Evolutionary conservation across 2,888 invertebrate species (phyloP).

Genomic region (Yponomeuta plumbellus): DNA sequence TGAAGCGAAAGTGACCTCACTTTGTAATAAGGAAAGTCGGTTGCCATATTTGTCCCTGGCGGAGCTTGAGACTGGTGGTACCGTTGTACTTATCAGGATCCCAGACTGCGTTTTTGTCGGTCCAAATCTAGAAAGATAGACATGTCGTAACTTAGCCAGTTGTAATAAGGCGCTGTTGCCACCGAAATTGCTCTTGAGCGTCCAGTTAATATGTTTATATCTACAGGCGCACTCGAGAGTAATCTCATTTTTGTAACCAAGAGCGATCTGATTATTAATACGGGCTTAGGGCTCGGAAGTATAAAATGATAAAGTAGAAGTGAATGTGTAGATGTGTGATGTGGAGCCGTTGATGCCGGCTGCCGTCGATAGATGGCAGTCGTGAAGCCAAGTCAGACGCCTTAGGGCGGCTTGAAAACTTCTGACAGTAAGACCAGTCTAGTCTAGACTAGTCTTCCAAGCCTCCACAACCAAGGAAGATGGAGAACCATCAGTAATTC

Average conservation of each 20-base stretch:
- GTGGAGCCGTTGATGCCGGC: too few relatives aligned
- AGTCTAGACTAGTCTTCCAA: too few relatives aligned
- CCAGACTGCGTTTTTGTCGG: constrained; percentile 79
- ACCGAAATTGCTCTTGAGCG: neutral
- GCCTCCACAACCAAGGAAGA: too few relatives aligned
- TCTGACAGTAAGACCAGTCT: too few relatives aligned
- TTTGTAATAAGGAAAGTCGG: constrained; percentile 71
- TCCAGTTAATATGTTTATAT: too few relatives aligned
- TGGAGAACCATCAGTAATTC: neutral
- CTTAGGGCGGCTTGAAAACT: too few relatives aligned
- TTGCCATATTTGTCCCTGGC: constrained; percentile 77
- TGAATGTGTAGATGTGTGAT: too few relatives aligned
- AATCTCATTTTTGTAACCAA: too few relatives aligned
- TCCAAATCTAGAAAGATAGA: constrained; percentile 74
- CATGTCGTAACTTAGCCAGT: constrained; percentile 11
- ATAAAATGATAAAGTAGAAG: neutral
- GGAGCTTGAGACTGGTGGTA: constrained; percentile 60
- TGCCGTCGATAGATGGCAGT: too few relatives aligned
- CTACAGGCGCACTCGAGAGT: neutral
- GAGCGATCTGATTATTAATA: too few relatives aligned
- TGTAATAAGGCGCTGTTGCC: neutral
- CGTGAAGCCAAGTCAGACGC: too few relatives aligned
- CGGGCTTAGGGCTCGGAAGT: neutral
- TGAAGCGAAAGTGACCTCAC: constrained; percentile 41
- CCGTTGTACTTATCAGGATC: constrained; percentile 74